phyloP scores from a whole-genome alignment of 2,888 invertebrate genomes.

The Andrena minutula region DNA sequence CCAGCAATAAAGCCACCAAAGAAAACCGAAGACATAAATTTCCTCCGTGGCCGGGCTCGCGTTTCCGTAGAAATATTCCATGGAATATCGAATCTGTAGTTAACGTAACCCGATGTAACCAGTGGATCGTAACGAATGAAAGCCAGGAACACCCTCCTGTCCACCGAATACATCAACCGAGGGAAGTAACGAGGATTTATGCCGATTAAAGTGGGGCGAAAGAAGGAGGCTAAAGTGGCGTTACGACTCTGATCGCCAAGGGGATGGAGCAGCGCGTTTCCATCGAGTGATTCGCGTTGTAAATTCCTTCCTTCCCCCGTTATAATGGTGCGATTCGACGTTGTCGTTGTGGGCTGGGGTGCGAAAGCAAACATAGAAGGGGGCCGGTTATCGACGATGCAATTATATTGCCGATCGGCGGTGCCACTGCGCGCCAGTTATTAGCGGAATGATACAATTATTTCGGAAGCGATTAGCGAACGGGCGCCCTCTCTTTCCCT shows the following conservation, averaged over 20 bases:
- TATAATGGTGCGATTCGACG: constrained; percentile 48
- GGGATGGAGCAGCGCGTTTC: constrained; percentile 41
- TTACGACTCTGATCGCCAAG: not conserved
- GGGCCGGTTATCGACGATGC: constrained; percentile 64
- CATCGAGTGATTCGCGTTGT: constrained; percentile 60
- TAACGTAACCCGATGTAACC: constrained; percentile 21
- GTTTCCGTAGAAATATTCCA: constrained; percentile 35
- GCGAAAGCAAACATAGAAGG: constrained; percentile 55
- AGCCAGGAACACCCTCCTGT: constrained; percentile 18
- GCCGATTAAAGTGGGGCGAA: constrained; percentile 56
- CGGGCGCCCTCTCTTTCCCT: constrained; percentile 5
- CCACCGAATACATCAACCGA: constrained; percentile 15
- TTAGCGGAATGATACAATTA: constrained; percentile 65
- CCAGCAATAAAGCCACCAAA: constrained; percentile 43
- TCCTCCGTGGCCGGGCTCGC: not conserved
- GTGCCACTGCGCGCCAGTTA: constrained; percentile 49
- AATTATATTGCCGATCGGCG: constrained; percentile 67
- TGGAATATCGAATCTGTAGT: constrained; percentile 51
- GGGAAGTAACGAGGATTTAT: constrained; percentile 65
- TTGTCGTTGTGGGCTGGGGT: constrained; percentile 7
- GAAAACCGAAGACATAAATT: constrained; percentile 48
- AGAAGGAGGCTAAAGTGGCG: not conserved
- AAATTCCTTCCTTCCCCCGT: constrained; percentile 59
- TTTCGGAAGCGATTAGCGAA: constrained; percentile 53
- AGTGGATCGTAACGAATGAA: constrained; percentile 39